Evolutionary conservation across 2,113 vertebrate genomes (phyloP).

Genomic region (Aleadryas rufinucha): DNA sequence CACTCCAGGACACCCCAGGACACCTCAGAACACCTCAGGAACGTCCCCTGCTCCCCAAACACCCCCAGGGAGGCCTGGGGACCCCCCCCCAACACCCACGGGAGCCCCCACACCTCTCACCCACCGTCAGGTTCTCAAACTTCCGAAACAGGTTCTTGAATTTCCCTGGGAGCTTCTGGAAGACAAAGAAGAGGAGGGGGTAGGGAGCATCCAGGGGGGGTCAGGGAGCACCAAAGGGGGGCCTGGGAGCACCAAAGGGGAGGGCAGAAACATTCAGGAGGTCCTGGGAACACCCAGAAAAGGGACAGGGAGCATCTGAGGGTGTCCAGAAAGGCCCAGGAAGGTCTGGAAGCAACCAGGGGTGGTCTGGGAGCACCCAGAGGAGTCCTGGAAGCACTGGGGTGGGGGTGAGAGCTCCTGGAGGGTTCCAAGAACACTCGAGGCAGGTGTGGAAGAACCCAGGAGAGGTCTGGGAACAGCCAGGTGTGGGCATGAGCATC

Average conservation of each 20-base stretch:
- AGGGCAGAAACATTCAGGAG: neutral
- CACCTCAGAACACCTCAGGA: accelerated
- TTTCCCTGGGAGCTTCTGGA: slow-evolving; percentile 93
- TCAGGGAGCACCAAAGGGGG: neutral
- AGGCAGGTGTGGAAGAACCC: neutral
- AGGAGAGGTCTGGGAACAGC: neutral
- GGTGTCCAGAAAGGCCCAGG: neutral
- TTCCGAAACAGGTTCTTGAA: slow-evolving; percentile 96
- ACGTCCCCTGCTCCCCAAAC: neutral
- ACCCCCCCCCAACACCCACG: accelerated
- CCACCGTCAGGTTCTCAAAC: slow-evolving; percentile 89
- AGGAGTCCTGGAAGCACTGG: neutral
- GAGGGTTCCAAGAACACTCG: neutral
- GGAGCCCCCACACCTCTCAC: slow-evolving; percentile 69
- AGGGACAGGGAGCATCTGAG: neutral
- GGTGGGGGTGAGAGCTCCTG: neutral
- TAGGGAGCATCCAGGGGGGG: neutral
- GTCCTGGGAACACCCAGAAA: neutral
- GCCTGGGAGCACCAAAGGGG: neutral
- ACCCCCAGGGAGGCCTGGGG: too few relatives aligned
- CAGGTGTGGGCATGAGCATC: neutral
- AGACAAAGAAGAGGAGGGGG: neutral
- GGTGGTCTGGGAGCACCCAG: neutral
- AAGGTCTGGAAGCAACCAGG: neutral
- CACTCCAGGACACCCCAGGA: accelerated